These are phyloP conservation scores for Neolamprologus modestus DNA, from an alignment of 2,113 vertebrate species.

Conservation along the genomic window DNA sequence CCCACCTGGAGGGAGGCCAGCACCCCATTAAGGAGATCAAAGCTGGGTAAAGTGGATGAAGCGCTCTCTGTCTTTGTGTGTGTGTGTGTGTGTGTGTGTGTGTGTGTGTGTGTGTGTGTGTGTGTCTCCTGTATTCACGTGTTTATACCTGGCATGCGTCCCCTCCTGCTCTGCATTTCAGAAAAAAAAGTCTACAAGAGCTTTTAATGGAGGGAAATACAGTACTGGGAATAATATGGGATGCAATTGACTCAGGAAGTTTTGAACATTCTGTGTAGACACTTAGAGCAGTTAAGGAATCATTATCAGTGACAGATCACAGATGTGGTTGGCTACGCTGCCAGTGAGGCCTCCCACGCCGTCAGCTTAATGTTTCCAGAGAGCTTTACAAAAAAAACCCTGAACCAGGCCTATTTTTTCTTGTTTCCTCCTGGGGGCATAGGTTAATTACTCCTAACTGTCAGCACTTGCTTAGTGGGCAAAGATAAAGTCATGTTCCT, in stretches of 20 bases:
- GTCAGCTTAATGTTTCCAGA: neutral
- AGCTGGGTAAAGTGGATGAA: conserved; percentile 42
- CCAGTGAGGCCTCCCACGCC: neutral
- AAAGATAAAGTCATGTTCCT: conserved; percentile 11
- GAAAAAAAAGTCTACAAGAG: neutral
- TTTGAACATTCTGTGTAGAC: neutral
- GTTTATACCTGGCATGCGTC: neutral
- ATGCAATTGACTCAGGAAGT: neutral
- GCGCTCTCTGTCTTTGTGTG: neutral
- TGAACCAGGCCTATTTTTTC: neutral
- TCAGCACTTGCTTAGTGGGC: neutral
- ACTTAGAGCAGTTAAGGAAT: neutral
- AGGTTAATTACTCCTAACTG: conserved; percentile 10
- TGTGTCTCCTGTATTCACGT: neutral
- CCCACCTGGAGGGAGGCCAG: conserved; percentile 54
- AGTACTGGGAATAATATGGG: neutral
- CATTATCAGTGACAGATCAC: neutral
- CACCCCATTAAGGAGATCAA: conserved; percentile 61
- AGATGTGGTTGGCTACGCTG: neutral
- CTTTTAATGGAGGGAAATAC: neutral
- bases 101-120: neutral
- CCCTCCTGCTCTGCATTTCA: neutral
- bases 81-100: neutral
- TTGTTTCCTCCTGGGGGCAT: neutral
- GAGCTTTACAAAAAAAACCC: neutral